Evolutionary conservation across 64 coral and sea anemone genomes (phyloP).

Genomic region (Stichodactyla helianthus): DNA sequence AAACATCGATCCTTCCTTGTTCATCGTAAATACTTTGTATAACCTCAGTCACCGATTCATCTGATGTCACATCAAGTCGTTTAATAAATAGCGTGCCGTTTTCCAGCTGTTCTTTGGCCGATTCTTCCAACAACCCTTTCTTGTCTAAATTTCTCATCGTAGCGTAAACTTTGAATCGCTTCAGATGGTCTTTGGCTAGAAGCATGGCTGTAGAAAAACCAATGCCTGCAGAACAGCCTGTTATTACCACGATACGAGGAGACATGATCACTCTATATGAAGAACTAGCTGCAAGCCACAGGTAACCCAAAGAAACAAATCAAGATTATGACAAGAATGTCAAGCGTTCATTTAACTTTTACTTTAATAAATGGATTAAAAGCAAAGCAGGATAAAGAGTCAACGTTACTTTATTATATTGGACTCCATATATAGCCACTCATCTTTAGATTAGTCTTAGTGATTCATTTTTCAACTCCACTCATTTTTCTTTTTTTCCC

Average conservation of each 20-base stretch:
- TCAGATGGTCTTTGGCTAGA: constrained; percentile 47
- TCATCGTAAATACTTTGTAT: constrained; percentile 47
- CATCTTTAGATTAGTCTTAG: too few relatives aligned
- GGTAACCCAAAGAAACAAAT: background rate
- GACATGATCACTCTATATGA: constrained; percentile 12
- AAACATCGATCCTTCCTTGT: constrained; percentile 59
- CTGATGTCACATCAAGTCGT: constrained; percentile 65
- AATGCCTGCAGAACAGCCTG: constrained; percentile 62
- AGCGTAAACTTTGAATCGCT: constrained; percentile 77
- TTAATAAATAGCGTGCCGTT: constrained; percentile 48
- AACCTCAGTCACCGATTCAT: constrained; percentile 58
- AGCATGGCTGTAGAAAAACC: constrained; percentile 47
- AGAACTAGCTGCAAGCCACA: background rate
- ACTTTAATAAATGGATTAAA: background rate
- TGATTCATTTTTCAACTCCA: too few relatives aligned
- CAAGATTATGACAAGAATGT: background rate
- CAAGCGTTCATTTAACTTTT: background rate
- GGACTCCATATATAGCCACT: too few relatives aligned
- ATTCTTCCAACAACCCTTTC: constrained; percentile 29
- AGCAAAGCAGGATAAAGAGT: background rate
- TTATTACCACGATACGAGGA: constrained; percentile 43
- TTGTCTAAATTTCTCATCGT: constrained; percentile 75
- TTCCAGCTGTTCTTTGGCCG: constrained; percentile 25
- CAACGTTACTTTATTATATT: background rate
- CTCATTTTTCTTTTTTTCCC: too few relatives aligned